Evolutionary conservation across 2,797 vertebrate species (phyloP), one percentile per base, ranked within the genome.

Genomic region (Semaprochilodus insignis): DNA sequence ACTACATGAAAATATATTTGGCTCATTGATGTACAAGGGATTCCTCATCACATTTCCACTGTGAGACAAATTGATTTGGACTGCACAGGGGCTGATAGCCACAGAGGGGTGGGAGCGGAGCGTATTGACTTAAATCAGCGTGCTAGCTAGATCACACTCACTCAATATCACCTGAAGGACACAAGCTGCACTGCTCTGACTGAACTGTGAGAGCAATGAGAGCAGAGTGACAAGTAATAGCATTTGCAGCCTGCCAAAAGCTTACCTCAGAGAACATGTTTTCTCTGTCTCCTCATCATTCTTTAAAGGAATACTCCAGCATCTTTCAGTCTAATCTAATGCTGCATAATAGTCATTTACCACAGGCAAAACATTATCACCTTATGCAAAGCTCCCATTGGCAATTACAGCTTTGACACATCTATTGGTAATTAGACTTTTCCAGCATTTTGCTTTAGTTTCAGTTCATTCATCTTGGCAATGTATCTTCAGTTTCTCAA

Each of bases 41-140:
- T 74, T 57, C 25, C 51, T 74, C 25, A 54, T 73, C 51, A 23
- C 31, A 62, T 23, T 40, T 44, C 34, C 55, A 62, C 74, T 76
- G 74, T 76, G 74, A 76, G 55, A 5, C 36, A 62, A 62, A 76
- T 76, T 62, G 57, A 76, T 76, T 72, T 63, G 48, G 74, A 72
- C 31, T 63, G 27, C 48, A 44, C 27, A 62, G 48, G 73, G 25
- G 17, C 62, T 67, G 71, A 82, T 63, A 63, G 31, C 27, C 44
- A 54, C 57, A 54, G 34, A 51, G 67, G 31, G 23, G n/a, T 7
- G 55, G 66, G 65, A 60, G 66, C 36, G 44, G 77, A 76, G 71
- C 36, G 16, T 66, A 66, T 73, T 74, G 67, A 78, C 75, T 83
- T 74, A 73, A 57, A 73, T 80, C 78, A 75, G 72, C 44, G 54